Base-by-base conservation (phyloP, 2,113 vertebrate species). In the Agapornis roseicollis region DNA sequence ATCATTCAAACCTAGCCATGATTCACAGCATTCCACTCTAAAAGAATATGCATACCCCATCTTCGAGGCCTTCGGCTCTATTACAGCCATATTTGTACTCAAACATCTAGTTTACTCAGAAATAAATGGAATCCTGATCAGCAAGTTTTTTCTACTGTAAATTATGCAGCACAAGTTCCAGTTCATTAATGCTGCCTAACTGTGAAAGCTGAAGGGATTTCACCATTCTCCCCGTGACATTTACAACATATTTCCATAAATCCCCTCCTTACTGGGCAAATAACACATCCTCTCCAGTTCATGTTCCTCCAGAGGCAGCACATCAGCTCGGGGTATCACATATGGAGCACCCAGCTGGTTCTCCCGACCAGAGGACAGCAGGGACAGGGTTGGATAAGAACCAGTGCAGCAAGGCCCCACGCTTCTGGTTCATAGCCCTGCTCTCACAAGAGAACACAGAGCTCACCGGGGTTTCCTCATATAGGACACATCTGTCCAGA, bases 171-270 rank as follows among this genome's bases (percentile, higher is more conserved):
- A 80, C 24, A 28, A 71, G 70, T 90, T 93, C 82, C 64, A 86
- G 68, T 80, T 81, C 18, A 3, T 95, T 93, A 94, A 78, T 81
- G 35, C 42, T 52, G 66, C 80, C 60, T 65, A 18, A 65, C n/a
- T 80, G 55, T 41, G 24, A 93, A 85, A 94, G 63, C 79, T 73
- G 76, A 76, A 53, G 79, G 85, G 94, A 90, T 95, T 95, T 92
- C 84, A 77, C 71, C 86, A 64, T 89, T 92, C 80, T 12, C 80
- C 52, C 69, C 71, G 53, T 80, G 93, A 95, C 90, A 93, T 93
- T 94, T 88, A 92, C 80, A 86, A 93, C 93, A 86, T 78, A 88
- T 93, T 94, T 83, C 93, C 80, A 88, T 90, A 89, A 85, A 80
- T 89, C 92, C 93, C 47, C 44, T 92, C 25, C 52, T 78, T 84